Base-by-base conservation (phyloP, 2,113 vertebrate species). In the Oryzias melastigma region DNA sequence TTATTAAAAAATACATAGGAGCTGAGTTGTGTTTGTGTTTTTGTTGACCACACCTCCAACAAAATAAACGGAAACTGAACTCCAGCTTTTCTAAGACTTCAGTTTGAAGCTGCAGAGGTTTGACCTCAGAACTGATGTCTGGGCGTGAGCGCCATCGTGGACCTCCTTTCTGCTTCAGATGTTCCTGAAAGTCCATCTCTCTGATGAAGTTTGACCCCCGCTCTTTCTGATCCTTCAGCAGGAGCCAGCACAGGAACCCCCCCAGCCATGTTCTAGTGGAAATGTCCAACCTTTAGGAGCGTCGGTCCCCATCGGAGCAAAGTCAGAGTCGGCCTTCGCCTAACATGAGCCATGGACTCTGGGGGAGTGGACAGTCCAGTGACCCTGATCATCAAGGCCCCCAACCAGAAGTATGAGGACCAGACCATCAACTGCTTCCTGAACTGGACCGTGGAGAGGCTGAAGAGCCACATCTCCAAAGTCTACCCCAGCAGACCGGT, bases 321-420 rank as follows among this genome's bases (percentile, higher is more conserved):
- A 67, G 71, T 24, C 55, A 71, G 73, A 71, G 73, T 48, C 59
- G 49, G 4, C 46, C 45, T 17, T 59, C 18, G 62, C 72, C 70
- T 87, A 84, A 67, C 73, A 89, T 90, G 89, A 87, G 77, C 80
- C 80, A 95, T 95, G 94, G 94, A 94, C 72, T 90, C 91, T 45
- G 89, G 89, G 52, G 87, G 84, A 54, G 85, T 90, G 84, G 93
- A 93, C 72, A 89, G 82, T 80, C 94, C 95, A 7, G 94, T 97
- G 71, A 98, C 94, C 54, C 89, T 98, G 76, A 88, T 98, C 85
- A 95, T 98, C 61, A 97, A 95, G 79, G 93, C 97, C 18, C 96
- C 96, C 77, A 97, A 98, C 87, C 95, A 98, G 92, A 98, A 95
- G 19, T 97, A 97, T 86, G 92, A 94, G 55, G 97, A 98, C 87